phyloP scores from a whole-genome alignment of 1,140 invertebrate species.

The Lepeophtheirus salmonis region DNA sequence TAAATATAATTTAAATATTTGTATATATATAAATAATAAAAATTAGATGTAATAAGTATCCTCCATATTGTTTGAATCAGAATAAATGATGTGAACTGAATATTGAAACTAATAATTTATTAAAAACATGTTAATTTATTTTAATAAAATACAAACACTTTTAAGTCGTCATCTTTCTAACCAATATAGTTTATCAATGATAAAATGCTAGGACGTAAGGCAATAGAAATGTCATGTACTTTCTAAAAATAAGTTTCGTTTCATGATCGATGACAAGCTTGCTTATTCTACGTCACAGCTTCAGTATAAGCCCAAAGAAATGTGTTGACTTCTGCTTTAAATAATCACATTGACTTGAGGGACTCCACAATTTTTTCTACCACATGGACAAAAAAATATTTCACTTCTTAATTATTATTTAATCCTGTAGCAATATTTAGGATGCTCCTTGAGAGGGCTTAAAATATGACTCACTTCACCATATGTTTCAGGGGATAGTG shows the following conservation, averaged over 20 bases:
- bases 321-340: background rate
- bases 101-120: too few relatives aligned
- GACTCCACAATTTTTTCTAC: slow-evolving; percentile 42
- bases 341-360: slow-evolving; percentile 23
- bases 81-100: too few relatives aligned
- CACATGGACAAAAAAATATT: slow-evolving; percentile 36
- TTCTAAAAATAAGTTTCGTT: background rate
- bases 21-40: too few relatives aligned
- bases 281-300: background rate
- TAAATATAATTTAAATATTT: too few relatives aligned
- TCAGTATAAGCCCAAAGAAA: background rate
- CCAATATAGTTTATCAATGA: too few relatives aligned
- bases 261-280: background rate
- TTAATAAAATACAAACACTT: too few relatives aligned
- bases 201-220: slow-evolving; percentile 24
- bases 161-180: too few relatives aligned
- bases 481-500: slow-evolving; percentile 49
- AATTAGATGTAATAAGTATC: too few relatives aligned
- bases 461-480: slow-evolving; percentile 59
- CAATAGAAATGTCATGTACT: background rate
- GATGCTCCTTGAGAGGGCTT: slow-evolving; percentile 55
- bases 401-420: slow-evolving; percentile 59
- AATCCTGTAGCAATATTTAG: slow-evolving; percentile 62
- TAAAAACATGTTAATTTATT: too few relatives aligned
- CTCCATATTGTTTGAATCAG: too few relatives aligned